Evolutionary conservation across 2,113 vertebrate genomes (phyloP), one percentile per base, ranked within the genome.

Genomic region (Rhea americana): DNA sequence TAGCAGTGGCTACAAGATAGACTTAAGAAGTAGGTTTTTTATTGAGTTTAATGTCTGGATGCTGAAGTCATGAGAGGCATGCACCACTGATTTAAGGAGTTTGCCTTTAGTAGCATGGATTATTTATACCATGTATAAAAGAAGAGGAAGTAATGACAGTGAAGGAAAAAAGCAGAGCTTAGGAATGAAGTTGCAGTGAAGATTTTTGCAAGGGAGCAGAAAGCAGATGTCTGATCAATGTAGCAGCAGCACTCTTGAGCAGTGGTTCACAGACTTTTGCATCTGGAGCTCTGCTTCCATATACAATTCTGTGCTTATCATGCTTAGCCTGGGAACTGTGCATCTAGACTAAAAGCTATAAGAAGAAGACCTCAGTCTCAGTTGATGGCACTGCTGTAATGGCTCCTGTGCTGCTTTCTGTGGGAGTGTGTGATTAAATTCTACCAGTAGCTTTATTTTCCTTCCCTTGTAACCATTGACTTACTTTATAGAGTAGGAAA

Each of bases 381-480:
- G 18, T 74, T 63, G 51, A 65, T 85, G 63, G 28, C 24, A 11
- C 55, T 62, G 55, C 37, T 68, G 4, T 50, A 35, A 14, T 26
- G 30, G 37, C 14, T 58, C 19, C 35, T 83, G 22, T 20, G 2
- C 22, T 66, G 65, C 10, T 50, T 58, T 37, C 22, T 17, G 1
- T 1, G 0, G 2, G 35, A 81, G 30, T 67, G 87, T 75, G n/a
- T 56, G 30, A 4, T 24, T 3, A 18, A 61, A 22, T 37, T 75
- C 1, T 5, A 30, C 3, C 30, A n/a, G 25, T 61, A 65, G 21
- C 61, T 86, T 82, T 61, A 9, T 82, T 55, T 67, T 28, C 16
- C 1, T 2, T 78, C 28, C 59, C 59, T 90, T 0, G 0, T 82
- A 48, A 20, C 66, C n/a, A 53, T 32, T 25, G 50, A 22, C 81